Conservation (phyloP, 1,140 invertebrate genomes). For the Trichoplusia ni region DNA sequence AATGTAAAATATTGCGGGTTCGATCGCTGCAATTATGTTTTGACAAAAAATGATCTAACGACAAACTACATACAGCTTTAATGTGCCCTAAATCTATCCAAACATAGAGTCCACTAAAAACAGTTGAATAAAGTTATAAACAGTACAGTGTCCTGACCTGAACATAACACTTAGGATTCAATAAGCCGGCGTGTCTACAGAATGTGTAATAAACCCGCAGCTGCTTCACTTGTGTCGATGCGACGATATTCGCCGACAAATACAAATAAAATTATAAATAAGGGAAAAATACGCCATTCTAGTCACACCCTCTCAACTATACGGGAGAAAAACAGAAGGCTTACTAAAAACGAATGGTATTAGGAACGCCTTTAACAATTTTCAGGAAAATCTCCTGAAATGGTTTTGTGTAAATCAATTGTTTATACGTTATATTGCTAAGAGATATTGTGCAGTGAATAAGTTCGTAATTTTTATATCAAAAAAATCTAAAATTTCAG, state of each 20-base stretch:
- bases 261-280: slow-evolving; percentile 24
- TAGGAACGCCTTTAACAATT: neutral
- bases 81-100: neutral
- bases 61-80: neutral
- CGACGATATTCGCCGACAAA: slow-evolving; percentile 8
- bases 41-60: too few relatives aligned
- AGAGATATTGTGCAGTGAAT: too few relatives aligned
- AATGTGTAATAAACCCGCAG: neutral
- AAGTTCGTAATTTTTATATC: too few relatives aligned
- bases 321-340: neutral
- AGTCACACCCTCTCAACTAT: neutral
- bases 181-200: neutral
- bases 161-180: neutral
- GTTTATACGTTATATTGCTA: neutral
- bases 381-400: neutral
- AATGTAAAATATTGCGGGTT: too few relatives aligned
- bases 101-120: neutral
- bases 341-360: neutral
- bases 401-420: neutral
- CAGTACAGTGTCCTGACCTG: neutral
- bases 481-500: too few relatives aligned
- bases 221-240: neutral
- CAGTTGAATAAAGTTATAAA: neutral
- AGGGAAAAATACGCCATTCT: slow-evolving; percentile 15
- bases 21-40: too few relatives aligned